Evolutionary conservation across 2,888 invertebrate species (phyloP).

Genomic region (Hecatera dysodea): DNA sequence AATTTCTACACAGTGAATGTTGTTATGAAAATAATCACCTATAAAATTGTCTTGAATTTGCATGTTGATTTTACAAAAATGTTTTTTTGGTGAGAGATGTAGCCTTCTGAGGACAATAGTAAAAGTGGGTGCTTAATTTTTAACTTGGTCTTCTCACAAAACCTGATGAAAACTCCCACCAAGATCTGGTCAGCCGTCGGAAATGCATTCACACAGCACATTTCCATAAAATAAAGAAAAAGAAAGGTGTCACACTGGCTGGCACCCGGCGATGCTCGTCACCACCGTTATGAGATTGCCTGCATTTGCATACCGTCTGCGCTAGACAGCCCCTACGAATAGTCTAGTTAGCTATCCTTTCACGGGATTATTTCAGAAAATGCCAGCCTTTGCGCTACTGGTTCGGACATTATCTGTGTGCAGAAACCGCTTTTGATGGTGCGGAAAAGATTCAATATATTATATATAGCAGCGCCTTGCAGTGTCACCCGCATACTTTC

Average conservation of each 20-base stretch:
- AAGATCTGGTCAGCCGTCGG: not conserved
- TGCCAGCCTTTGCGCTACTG: slow-evolving; percentile 23
- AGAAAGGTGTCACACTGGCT: slow-evolving; percentile 21
- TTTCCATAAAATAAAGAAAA: slow-evolving; percentile 41
- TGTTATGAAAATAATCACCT: no score
- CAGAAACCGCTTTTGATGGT: not conserved
- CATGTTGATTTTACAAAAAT: no score
- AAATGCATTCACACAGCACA: no score
- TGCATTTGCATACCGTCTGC: slow-evolving; percentile 67
- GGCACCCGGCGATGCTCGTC: slow-evolving; percentile 46
- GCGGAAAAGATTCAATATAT: not conserved
- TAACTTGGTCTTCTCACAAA: not conserved
- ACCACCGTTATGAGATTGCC: slow-evolving; percentile 69
- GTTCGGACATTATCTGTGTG: slow-evolving; percentile 12
- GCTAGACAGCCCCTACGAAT: slow-evolving; percentile 49
- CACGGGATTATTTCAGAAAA: slow-evolving; percentile 49
- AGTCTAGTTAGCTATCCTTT: slow-evolving; percentile 49
- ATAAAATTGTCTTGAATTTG: no score
- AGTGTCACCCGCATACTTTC: no score
- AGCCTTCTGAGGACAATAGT: not conserved
- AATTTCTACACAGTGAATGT: no score
- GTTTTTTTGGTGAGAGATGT: no score
- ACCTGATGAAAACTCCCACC: not conserved
- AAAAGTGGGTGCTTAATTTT: not conserved
- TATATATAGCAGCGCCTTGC: no score